A percentile compares a stretch with the other conserved stretches of the same genome.
Conservation (phyloP, 1,140 invertebrate species). For the Drosophila erecta region DNA sequence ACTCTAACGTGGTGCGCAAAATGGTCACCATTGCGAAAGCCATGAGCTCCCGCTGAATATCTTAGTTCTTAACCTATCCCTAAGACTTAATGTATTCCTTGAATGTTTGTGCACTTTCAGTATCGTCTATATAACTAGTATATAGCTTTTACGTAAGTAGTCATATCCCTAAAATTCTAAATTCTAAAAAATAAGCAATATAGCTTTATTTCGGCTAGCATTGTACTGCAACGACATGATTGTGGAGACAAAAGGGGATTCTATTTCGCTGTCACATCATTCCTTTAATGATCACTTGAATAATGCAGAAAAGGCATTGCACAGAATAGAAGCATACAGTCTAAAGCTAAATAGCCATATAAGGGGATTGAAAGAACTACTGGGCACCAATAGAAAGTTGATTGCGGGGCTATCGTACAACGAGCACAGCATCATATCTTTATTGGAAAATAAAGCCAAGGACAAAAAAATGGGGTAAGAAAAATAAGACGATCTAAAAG, state of each 20-base stretch:
- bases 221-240: slow-evolving; percentile 11
- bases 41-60: slow-evolving; percentile 64
- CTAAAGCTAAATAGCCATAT: slow-evolving; percentile 18
- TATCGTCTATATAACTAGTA: not conserved
- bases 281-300: slow-evolving; percentile 26
- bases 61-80: not conserved
- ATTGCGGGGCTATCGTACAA: slow-evolving; percentile 16
- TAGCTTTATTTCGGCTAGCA: not conserved
- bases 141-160: slow-evolving; percentile 15
- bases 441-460: slow-evolving; percentile 1
- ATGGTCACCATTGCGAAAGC: slow-evolving; percentile 74
- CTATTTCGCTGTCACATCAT: not conserved
- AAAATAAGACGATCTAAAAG: not conserved
- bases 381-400: slow-evolving; percentile 20
- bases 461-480: not conserved
- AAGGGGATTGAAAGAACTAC: slow-evolving; percentile 14
- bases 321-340: slow-evolving; percentile 33
- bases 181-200: slow-evolving; percentile 7
- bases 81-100: slow-evolving; percentile 16
- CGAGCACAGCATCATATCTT: not conserved
- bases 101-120: not conserved
- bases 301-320: slow-evolving; percentile 20
- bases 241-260: not conserved
- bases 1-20: slow-evolving; percentile 69
- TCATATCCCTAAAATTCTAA: slow-evolving; percentile 30